Percentiles rank a stretch among this genome's conserved stretches.
Conservation (phyloP, 2,888 invertebrate species). For the Conistra vaccinii region DNA sequence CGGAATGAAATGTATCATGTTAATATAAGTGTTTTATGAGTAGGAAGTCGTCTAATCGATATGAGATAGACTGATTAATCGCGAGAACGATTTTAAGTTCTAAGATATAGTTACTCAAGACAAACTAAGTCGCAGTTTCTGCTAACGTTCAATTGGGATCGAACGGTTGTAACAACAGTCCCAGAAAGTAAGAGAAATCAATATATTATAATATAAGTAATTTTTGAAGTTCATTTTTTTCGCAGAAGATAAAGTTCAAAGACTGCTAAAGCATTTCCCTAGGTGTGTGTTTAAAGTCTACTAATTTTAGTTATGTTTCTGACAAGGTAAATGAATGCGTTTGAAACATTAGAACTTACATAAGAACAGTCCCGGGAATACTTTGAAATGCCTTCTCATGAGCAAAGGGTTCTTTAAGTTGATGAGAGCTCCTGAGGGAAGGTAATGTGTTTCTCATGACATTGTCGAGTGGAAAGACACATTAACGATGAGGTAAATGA, state of each 20-base stretch:
- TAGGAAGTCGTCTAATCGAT: conserved; percentile 47
- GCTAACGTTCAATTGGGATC: neutral
- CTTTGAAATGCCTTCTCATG: conserved; percentile 3
- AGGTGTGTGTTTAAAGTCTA: neutral
- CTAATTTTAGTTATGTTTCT: neutral
- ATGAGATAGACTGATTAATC: conserved; percentile 23
- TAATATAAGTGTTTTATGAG: conserved; percentile 50
- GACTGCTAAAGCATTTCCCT: neutral
- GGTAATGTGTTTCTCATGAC: conserved; percentile 12
- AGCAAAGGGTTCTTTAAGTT: conserved; percentile 18
- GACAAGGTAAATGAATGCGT: neutral
- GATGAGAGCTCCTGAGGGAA: conserved; percentile 2
- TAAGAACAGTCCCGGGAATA: conserved; percentile 6
- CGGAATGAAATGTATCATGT: conserved; percentile 47
- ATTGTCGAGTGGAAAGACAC: conserved; percentile 5
- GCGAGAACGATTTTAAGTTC: neutral
- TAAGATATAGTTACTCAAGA: neutral
- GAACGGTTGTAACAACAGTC: neutral
- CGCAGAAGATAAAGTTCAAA: neutral
- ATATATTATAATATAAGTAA: neutral
- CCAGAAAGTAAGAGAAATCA: neutral
- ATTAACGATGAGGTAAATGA: conserved; percentile 4
- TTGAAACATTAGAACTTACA: neutral
- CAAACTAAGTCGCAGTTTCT: neutral
- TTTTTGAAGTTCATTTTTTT: neutral